Conservation (phyloP, 2,888 invertebrate genomes). For the Syritta pipiens region DNA sequence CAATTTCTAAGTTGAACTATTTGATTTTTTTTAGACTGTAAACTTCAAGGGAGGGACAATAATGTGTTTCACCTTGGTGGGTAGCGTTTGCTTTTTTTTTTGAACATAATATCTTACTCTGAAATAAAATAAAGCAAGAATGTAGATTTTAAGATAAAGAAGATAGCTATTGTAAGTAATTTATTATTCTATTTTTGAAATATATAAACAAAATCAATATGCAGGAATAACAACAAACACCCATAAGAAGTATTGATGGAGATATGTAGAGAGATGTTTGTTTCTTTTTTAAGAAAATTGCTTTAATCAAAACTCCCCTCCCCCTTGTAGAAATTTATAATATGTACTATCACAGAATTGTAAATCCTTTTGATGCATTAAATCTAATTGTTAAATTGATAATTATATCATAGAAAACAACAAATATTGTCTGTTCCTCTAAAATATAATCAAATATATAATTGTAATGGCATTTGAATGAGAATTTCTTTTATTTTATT, state of each 20-base stretch:
- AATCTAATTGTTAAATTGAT: slow-evolving; percentile 55
- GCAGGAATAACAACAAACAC: slow-evolving; percentile 23
- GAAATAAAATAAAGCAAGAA: slow-evolving; percentile 20
- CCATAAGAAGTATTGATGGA: slow-evolving; percentile 45
- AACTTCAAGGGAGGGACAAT: slow-evolving; percentile 27
- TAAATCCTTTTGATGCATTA: slow-evolving; percentile 58
- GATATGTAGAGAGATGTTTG: slow-evolving; percentile 45
- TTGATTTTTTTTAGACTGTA: slow-evolving; percentile 22
- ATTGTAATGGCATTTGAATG: slow-evolving; percentile 38
- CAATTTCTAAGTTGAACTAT: slow-evolving; percentile 35
- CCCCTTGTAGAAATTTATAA: slow-evolving; percentile 58
- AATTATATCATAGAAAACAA: slow-evolving; percentile 49
- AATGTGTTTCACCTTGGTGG: not conserved
- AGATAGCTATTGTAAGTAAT: slow-evolving; percentile 65
- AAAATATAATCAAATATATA: slow-evolving; percentile 66
- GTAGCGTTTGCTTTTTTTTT: slow-evolving; percentile 4
- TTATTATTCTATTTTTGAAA: slow-evolving; percentile 63
- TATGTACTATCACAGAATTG: slow-evolving; percentile 35
- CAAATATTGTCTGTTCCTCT: slow-evolving; percentile 67
- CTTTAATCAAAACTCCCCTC: slow-evolving; percentile 46
- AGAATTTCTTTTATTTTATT: too few relatives aligned
- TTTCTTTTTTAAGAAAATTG: slow-evolving; percentile 62
- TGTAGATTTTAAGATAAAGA: slow-evolving; percentile 52
- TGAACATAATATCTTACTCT: slow-evolving; percentile 22
- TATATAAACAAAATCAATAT: slow-evolving; percentile 18